These are phyloP conservation scores for Drosophila atripex DNA, from an alignment of 2,888 invertebrate genomes.

Conservation along the genomic window DNA sequence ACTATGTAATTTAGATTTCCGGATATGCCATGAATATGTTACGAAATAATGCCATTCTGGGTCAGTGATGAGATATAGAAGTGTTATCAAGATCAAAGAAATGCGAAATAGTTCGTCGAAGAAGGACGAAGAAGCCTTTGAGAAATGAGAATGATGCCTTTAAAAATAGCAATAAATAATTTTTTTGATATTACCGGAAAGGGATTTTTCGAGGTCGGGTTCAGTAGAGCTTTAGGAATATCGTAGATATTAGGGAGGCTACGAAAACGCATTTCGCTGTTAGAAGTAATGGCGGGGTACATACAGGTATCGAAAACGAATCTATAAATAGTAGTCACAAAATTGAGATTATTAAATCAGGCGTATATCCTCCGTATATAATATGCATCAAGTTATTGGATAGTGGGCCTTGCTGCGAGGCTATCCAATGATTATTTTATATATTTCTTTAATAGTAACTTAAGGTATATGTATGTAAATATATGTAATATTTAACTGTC, in stretches of 20 bases:
- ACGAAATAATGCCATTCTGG: conserved; percentile 7
- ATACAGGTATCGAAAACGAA: conserved; percentile 56
- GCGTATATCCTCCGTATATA: conserved; percentile 11
- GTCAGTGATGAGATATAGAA: conserved; percentile 24
- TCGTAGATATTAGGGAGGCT: conserved; percentile 67
- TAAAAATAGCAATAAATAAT: conserved; percentile 21
- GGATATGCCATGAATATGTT: conserved; percentile 13
- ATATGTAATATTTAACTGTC: conserved; percentile 51
- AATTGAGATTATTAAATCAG: conserved; percentile 43
- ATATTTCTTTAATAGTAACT: conserved; percentile 25
- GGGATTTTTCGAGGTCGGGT: conserved; percentile 32
- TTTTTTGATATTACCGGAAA: conserved; percentile 58
- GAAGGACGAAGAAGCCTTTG: conserved; percentile 2
- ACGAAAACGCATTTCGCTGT: conserved; percentile 75
- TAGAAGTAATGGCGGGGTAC: conserved; percentile 70
- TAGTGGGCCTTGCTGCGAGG: too few species aligned
- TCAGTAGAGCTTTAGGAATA: conserved; percentile 73
- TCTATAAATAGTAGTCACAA: conserved; percentile 74
- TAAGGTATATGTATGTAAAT: conserved; percentile 47
- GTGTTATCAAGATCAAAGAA: conserved; percentile 13
- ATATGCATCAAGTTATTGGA: conserved; percentile 8
- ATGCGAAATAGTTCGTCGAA: background rate
- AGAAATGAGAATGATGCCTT: conserved; percentile 19
- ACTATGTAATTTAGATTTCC: background rate
- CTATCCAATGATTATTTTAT: conserved; percentile 3